Percentiles rank a stretch among this genome's conserved stretches.
Conservation (phyloP, 2,888 invertebrate genomes). For the Macaria liturata region DNA sequence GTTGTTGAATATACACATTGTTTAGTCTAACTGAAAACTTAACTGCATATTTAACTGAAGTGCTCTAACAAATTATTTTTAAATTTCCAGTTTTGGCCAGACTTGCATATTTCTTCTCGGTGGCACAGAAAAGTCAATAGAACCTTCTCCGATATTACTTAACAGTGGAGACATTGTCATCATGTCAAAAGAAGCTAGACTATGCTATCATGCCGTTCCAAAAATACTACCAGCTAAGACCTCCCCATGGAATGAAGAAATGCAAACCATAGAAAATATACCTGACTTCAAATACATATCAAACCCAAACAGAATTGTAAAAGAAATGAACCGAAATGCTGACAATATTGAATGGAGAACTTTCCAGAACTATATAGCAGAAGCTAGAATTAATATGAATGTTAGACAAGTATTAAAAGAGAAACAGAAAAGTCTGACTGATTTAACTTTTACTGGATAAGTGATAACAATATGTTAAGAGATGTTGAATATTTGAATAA, state of each 20-base stretch:
- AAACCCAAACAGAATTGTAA: constrained; percentile 40
- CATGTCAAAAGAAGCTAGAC: constrained; percentile 93
- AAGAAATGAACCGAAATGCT: constrained; percentile 47
- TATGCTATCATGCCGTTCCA: constrained; percentile 97
- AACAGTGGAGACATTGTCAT: constrained; percentile 95
- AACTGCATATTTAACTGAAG: background rate
- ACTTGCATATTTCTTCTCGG: constrained; percentile 97
- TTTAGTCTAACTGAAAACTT: too few species aligned
- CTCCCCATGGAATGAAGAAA: constrained; percentile 74
- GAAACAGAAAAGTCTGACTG: constrained; percentile 56
- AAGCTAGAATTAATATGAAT: constrained; percentile 96
- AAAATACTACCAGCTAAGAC: constrained; percentile 85
- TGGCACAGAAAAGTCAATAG: constrained; percentile 86
- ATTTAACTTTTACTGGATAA: constrained; percentile 41
- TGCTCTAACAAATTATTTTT: background rate
- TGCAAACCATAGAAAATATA: constrained; percentile 21
- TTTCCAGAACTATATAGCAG: constrained; percentile 84
- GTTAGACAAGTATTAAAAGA: constrained; percentile 93
- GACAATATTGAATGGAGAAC: constrained; percentile 73
- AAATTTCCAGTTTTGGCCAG: constrained; percentile 92
- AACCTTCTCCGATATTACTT: constrained; percentile 88
- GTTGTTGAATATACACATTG: too few species aligned
- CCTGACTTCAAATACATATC: constrained; percentile 51
- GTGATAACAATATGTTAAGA: background rate
- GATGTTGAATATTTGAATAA: background rate